phyloP scores from a whole-genome alignment of 2,113 vertebrate genomes.

The Ammodytes dubius region DNA sequence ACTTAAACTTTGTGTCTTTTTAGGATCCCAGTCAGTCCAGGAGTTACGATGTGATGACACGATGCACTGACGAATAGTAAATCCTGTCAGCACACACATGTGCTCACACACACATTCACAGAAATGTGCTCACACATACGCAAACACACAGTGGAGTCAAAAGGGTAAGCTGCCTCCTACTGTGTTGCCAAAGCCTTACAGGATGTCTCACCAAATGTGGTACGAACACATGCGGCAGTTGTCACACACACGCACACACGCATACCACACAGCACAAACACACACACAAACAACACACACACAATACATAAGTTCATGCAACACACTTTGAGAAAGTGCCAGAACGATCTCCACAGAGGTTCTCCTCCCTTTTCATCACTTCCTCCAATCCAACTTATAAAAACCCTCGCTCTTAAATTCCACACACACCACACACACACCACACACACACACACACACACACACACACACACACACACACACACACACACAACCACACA shows the following conservation, averaged over 20 bases:
- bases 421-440: constrained; percentile 26
- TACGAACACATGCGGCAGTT: constrained; percentile 53
- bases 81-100: constrained; percentile 65
- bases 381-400: constrained; percentile 44
- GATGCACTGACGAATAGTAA: constrained; percentile 59
- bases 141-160: constrained; percentile 30
- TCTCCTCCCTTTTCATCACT: constrained; percentile 42
- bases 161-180: constrained; percentile 46
- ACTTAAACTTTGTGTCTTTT: constrained; percentile 24
- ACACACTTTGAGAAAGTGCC: constrained; percentile 21
- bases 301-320: constrained; percentile 16
- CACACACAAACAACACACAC: background rate
- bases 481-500: no score
- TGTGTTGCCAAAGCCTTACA: constrained; percentile 59
- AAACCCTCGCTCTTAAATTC: constrained; percentile 40
- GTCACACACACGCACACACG: constrained; percentile 47
- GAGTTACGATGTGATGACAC: constrained; percentile 69
- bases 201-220: constrained; percentile 69
- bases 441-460: constrained; percentile 28
- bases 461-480: background rate
- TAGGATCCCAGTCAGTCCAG: background rate
- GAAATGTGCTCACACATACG: constrained; percentile 31
- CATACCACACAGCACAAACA: background rate
- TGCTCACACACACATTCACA: constrained; percentile 22
- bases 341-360: constrained; percentile 41